phyloP scores from a whole-genome alignment of 1,140 invertebrate species.

The Drosophila nasuta region DNA sequence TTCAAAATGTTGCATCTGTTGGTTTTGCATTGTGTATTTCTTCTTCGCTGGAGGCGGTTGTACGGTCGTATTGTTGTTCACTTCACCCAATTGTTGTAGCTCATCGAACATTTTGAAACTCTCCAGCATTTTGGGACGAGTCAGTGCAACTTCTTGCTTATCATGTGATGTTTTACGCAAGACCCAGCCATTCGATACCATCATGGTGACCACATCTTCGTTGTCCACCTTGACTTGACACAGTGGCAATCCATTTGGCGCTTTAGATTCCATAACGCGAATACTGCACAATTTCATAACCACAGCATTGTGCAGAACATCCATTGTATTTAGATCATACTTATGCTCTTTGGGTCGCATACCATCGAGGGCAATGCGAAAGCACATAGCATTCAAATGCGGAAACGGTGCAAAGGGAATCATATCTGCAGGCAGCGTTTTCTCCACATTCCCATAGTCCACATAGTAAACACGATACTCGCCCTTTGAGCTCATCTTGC shows the following conservation, averaged over 20 bases:
- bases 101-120: constrained; percentile 53
- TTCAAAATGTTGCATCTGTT: neutral
- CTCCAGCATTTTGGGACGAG: neutral
- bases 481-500: constrained; percentile 49
- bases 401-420: constrained; percentile 87
- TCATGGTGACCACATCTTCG: constrained; percentile 52
- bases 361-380: constrained; percentile 85
- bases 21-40: constrained; percentile 9
- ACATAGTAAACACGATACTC: constrained; percentile 86
- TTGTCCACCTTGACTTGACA: constrained; percentile 55
- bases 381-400: constrained; percentile 87
- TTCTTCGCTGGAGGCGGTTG: constrained; percentile 54
- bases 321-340: constrained; percentile 41
- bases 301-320: constrained; percentile 56
- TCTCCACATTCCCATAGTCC: constrained; percentile 88
- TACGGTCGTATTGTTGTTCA: constrained; percentile 16
- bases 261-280: constrained; percentile 33
- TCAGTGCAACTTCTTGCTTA: neutral
- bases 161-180: neutral
- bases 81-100: constrained; percentile 23
- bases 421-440: constrained; percentile 85
- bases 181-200: constrained; percentile 47
- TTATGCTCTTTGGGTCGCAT: constrained; percentile 78
- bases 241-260: constrained; percentile 7
- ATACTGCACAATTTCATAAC: constrained; percentile 68